A percentile compares a stretch with the other conserved stretches of the same genome.
Conservation (phyloP, 2,888 invertebrate genomes). For the Polylopha cassiicola region DNA sequence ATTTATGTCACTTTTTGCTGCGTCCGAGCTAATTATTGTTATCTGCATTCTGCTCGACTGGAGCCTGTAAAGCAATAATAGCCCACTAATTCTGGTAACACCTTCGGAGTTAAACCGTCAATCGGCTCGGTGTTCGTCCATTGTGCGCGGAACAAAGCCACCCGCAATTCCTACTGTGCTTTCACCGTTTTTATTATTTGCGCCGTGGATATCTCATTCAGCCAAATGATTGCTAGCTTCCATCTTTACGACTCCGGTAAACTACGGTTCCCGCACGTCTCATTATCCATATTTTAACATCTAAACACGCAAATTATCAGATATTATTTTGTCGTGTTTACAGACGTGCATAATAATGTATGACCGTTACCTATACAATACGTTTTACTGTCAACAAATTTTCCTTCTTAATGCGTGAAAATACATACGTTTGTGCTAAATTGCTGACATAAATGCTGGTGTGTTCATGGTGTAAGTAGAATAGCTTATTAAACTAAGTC, state of each 20-base stretch:
- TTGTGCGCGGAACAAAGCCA: conserved; percentile 67
- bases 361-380: too few species aligned
- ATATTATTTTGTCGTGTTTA: background rate
- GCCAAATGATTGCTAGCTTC: conserved; percentile 36
- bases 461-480: too few species aligned
- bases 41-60: conserved; percentile 72
- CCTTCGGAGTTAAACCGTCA: conserved; percentile 68
- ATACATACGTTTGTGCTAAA: too few species aligned
- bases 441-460: too few species aligned
- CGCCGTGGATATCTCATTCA: conserved; percentile 67
- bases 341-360: background rate
- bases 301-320: background rate
- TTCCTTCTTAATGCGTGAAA: too few species aligned
- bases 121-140: conserved; percentile 50
- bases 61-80: conserved; percentile 68
- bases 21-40: conserved; percentile 75
- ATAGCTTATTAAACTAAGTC: too few species aligned
- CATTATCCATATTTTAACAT: conserved; percentile 7
- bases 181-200: conserved; percentile 66
- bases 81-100: conserved; percentile 75
- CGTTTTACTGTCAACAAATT: too few species aligned
- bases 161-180: conserved; percentile 68
- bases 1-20: conserved; percentile 76
- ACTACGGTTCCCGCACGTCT: conserved; percentile 21
- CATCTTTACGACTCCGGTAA: conserved; percentile 37